phyloP scores from a whole-genome alignment of 2,888 invertebrate genomes.

The Heliconius ismenius region DNA sequence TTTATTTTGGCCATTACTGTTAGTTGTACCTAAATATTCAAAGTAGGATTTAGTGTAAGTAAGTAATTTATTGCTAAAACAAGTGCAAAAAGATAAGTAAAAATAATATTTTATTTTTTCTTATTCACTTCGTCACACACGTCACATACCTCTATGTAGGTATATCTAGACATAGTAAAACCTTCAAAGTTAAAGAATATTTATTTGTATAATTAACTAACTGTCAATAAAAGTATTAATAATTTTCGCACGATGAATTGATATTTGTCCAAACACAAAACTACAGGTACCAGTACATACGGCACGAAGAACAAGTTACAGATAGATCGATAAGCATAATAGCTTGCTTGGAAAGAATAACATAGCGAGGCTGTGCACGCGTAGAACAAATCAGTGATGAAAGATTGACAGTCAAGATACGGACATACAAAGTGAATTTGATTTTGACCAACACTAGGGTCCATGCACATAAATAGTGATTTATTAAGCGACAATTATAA shows the following conservation, averaged over 20 bases:
- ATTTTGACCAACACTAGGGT: conserved; percentile 41
- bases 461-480: conserved; percentile 29
- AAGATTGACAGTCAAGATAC: conserved; percentile 49
- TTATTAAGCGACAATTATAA: conserved; percentile 9
- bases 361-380: conserved; percentile 47
- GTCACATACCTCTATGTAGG: too few relatives aligned
- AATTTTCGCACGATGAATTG: conserved; percentile 14
- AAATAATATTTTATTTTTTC: too few relatives aligned
- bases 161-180: neutral
- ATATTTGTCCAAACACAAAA: conserved; percentile 40
- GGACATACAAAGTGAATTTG: conserved; percentile 39
- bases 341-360: conserved; percentile 45
- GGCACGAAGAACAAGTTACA: conserved; percentile 44
- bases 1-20: neutral
- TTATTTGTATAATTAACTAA: neutral
- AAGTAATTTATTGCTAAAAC: too few relatives aligned
- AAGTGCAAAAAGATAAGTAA: too few relatives aligned
- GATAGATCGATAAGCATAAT: conserved; percentile 48
- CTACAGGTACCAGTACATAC: conserved; percentile 36
- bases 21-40: neutral
- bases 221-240: neutral
- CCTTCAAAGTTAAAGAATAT: neutral
- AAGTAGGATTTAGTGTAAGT: too few relatives aligned
- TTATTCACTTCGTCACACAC: too few relatives aligned
- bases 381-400: conserved; percentile 51